Evolutionary conservation across 1,140 invertebrate genomes (phyloP).

Genomic region (Pogonognathellus flavescens): DNA sequence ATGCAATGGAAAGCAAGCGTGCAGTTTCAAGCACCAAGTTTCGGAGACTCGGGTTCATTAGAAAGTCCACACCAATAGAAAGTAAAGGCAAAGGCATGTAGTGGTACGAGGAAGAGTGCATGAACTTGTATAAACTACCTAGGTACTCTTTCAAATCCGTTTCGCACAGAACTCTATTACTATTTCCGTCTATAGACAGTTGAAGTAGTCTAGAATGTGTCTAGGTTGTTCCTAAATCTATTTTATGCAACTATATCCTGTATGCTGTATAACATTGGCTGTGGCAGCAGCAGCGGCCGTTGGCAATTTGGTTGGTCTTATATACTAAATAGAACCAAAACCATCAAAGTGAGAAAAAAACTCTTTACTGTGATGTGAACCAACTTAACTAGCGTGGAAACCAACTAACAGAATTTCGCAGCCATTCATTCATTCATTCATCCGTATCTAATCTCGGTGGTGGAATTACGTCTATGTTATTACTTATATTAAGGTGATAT

Average conservation of each 20-base stretch:
- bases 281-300: constrained; percentile 15
- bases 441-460: constrained; percentile 19
- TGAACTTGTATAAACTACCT: too few species aligned
- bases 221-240: too few species aligned
- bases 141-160: too few species aligned
- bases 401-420: constrained; percentile 38
- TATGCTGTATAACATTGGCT: background rate
- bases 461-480: background rate
- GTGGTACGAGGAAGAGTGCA: too few species aligned
- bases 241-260: background rate
- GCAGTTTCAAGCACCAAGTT: background rate
- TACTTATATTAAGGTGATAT: background rate
- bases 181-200: too few species aligned
- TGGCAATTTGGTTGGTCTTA: constrained; percentile 11
- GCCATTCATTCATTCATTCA: constrained; percentile 30
- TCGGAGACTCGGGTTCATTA: constrained; percentile 17
- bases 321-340: constrained; percentile 40
- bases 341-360: constrained; percentile 49
- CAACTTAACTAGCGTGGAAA: constrained; percentile 40
- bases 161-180: too few species aligned
- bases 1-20: background rate
- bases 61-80: background rate
- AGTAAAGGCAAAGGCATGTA: too few species aligned
- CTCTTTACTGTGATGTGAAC: constrained; percentile 4
- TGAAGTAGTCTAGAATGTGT: too few species aligned